Percentiles rank a stretch among this genome's conserved stretches.
Conservation (phyloP, 2,113 vertebrate genomes). For the Arothron firmamentum region DNA sequence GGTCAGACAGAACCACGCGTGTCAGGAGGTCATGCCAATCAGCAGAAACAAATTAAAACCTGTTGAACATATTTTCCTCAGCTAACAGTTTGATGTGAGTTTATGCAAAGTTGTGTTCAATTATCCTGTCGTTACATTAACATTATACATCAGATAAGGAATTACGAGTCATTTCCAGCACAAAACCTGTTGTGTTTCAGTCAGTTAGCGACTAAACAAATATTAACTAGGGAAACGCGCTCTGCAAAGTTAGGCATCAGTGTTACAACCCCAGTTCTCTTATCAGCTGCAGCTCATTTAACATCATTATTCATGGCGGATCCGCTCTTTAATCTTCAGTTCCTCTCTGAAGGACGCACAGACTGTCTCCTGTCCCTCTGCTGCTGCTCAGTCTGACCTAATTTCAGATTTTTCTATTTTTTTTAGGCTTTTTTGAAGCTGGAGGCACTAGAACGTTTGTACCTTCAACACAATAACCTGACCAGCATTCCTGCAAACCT, state of each 20-base stretch:
- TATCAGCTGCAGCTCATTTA: not conserved
- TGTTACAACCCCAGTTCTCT: too few relatives aligned
- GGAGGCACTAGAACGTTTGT: slow-evolving; percentile 81
- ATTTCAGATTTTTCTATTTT: not conserved
- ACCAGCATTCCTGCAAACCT: slow-evolving; percentile 83
- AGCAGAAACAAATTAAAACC: not conserved
- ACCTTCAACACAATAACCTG: slow-evolving; percentile 92
- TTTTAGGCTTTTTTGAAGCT: slow-evolving; percentile 82
- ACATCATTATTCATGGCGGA: not conserved
- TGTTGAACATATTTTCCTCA: not conserved
- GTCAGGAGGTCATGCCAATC: too few relatives aligned
- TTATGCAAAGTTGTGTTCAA: too few relatives aligned
- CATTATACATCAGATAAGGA: too few relatives aligned
- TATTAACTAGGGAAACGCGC: not conserved
- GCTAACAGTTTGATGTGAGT: too few relatives aligned
- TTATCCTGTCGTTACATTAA: too few relatives aligned
- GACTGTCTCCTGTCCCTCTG: not conserved
- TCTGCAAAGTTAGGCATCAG: not conserved
- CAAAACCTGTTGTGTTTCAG: too few relatives aligned
- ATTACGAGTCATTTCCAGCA: too few relatives aligned
- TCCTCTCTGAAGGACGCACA: not conserved
- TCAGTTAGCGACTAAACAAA: not conserved
- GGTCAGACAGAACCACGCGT: not conserved
- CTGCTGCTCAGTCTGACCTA: not conserved
- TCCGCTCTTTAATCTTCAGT: not conserved